Base-by-base conservation (phyloP, 1,140 invertebrate species). In the Latrodectus geometricus region DNA sequence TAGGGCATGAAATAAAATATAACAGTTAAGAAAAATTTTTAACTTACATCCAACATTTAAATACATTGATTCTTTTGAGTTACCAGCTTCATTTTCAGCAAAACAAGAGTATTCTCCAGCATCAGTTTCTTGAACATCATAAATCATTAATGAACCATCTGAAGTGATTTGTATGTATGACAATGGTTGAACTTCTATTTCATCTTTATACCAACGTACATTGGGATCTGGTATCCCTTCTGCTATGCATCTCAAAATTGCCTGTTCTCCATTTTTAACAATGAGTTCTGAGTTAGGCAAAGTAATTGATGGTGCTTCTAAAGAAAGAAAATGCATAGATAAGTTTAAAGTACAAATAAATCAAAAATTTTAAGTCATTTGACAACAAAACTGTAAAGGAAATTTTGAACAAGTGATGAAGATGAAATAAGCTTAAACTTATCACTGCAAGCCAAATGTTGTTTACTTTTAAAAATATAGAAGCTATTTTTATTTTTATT, bases 1-100 rank as follows among this genome's bases (percentile, higher is more conserved):
- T 14, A 17, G 11, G 66, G 66, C n/a, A 65, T 48, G n/a, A 73
- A 66, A 83, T 17, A 35, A 14, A 72, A 50, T 23, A 50, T 52
- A 70, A 72, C 15, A 35, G 4, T 76, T 23, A 69, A 70, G 21
- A 5, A n/a, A 9, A n/a, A 73, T 15, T 12, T 52, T 4, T 54
- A 20, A 90, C 91, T 90, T 90, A 92, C 91, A 90, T 88, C 91
- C 91, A 72, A 92, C 90, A 88, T 91, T 90, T 23, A 92, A 88
- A 12, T 54, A 84, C 14, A 91, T 86, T 3, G 82, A 87, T 23
- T 89, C 90, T 4, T 89, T 88, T 65, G 89, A 89, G 17, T 74
- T 88, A 0, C 92, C 92, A 54, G 92, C 92, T 73, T 90, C 90
- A 88, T 92, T 92, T 48, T 88, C 89, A 9, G 91, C 91, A 21